A percentile compares a stretch with the other conserved stretches of the same genome.
phyloP scores from a whole-genome alignment of 1,140 invertebrate genomes.

The Coenobita brevimanus region DNA sequence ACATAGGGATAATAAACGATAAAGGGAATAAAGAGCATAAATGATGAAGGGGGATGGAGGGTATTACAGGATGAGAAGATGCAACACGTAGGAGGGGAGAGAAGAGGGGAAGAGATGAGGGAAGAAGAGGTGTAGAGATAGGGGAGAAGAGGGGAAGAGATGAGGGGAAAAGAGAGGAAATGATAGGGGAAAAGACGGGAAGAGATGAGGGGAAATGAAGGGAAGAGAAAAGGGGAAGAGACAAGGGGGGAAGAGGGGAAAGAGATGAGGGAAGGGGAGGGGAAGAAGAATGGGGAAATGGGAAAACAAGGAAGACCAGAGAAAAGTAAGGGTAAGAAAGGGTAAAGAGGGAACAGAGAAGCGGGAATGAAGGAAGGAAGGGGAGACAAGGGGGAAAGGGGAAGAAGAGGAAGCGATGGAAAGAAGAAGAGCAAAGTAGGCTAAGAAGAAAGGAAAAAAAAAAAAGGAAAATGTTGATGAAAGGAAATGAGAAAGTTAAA shows the following conservation, averaged over 20 bases:
- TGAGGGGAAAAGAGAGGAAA: neutral
- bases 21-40: neutral
- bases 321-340: too few species aligned
- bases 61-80: neutral
- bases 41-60: neutral
- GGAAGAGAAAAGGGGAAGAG: neutral
- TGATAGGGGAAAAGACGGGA: neutral
- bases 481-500: too few species aligned
- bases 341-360: too few species aligned
- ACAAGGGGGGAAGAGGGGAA: neutral
- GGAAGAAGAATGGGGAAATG: neutral
- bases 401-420: too few species aligned
- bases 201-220: neutral
- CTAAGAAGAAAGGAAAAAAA: too few species aligned
- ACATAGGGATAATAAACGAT: neutral
- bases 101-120: neutral
- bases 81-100: neutral
- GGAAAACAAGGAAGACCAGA: too few species aligned
- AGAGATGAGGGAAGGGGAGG: neutral
- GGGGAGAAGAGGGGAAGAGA: too few species aligned
- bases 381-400: too few species aligned
- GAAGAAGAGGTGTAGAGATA: neutral
- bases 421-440: too few species aligned
- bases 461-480: too few species aligned
- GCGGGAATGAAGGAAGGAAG: too few species aligned